Evolutionary conservation across 35 echinoderm and acorn worm genomes (phyloP), one percentile per base, ranked within the genome.

Genomic region (Ophiothrix spiculata): DNA sequence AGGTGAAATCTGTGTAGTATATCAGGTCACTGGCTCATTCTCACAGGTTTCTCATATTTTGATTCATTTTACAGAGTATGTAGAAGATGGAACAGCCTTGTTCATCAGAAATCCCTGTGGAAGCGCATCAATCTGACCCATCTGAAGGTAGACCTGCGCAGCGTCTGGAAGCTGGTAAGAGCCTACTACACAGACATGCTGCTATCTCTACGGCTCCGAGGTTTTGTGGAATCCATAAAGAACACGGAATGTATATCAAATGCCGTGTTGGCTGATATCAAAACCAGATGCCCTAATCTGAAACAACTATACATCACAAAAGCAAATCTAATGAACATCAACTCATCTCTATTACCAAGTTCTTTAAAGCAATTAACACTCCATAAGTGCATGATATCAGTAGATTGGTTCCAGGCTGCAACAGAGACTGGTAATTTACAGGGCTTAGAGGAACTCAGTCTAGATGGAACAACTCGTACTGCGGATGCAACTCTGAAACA

Each of bases 201-300:
- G 0, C 32, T 28, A 2, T 84, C 75, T 17, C 82, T 93, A 17
- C 77, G 39, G 32, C 86, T 93, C 14, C 35, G 39, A 21, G 91
- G 91, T 14, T 93, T 93, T 54, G 60, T 89, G 8, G 31, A 79
- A 25, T 93, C 91, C 13, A 77, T 93, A 25, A 88, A 88, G 32
- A 82, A 88, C 31, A 88, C 91, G 29, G 86, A 93, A 39, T 93
- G 91, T 63, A 41, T 93, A 39, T 87, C 91, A 0, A 81, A 93
- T 34, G 80, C 91, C 0, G 80, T 93, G 54, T 45, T 93, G 36
- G 49, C 77, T 10, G 86, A 93, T 32, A 74, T 93, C 8, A 77
- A 34, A 36, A 56, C 64, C 36, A 79, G 91, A 21, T 93, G 91
- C 39, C 91, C 91, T 23, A 88, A 85, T 4, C 23, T 93, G 11